These are phyloP conservation scores for Drosophila pegasa DNA, from an alignment of 2,888 invertebrate genomes.

Conservation along the genomic window DNA sequence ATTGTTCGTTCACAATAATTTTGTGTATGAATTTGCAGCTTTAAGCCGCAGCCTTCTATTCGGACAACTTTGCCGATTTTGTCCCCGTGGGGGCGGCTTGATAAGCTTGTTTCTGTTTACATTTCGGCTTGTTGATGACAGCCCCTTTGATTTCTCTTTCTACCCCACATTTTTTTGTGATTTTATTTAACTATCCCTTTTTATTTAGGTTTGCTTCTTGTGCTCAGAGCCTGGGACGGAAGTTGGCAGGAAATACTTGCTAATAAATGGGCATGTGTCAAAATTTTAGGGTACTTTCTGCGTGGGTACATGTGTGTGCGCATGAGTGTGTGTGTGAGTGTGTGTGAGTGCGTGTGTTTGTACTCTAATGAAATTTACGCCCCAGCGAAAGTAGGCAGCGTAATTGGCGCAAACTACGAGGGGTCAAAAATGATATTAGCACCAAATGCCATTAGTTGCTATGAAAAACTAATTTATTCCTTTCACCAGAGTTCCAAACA, in stretches of 20 bases:
- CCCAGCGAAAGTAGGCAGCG: constrained; percentile 44
- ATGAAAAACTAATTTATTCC: constrained; percentile 24
- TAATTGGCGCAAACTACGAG: constrained; percentile 41
- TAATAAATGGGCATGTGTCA: constrained; percentile 59
- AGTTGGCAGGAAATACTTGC: constrained; percentile 47
- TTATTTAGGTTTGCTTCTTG: constrained; percentile 4
- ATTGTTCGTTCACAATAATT: constrained; percentile 1
- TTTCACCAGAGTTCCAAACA: constrained; percentile 23
- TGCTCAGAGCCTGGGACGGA: constrained; percentile 29
- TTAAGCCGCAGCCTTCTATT: constrained; percentile 61
- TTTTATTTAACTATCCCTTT: constrained; percentile 62
- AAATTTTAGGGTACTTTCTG: constrained; percentile 36
- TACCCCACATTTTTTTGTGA: neutral
- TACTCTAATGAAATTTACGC: constrained; percentile 54
- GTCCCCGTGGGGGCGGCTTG: constrained; percentile 29
- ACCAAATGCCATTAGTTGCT: constrained; percentile 33
- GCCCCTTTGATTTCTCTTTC: constrained; percentile 55
- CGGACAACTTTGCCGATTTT: constrained; percentile 33
- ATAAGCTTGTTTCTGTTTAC: constrained; percentile 74
- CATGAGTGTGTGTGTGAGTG: neutral
- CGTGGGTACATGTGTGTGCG: neutral
- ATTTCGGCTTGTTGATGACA: constrained; percentile 65
- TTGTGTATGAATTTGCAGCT: constrained; percentile 28
- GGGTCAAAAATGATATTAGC: constrained; percentile 50
- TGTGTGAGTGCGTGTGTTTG: constrained; percentile 13